Base-by-base conservation (phyloP, 2,113 vertebrate species). In the Dunckerocampus dactyliophorus region DNA sequence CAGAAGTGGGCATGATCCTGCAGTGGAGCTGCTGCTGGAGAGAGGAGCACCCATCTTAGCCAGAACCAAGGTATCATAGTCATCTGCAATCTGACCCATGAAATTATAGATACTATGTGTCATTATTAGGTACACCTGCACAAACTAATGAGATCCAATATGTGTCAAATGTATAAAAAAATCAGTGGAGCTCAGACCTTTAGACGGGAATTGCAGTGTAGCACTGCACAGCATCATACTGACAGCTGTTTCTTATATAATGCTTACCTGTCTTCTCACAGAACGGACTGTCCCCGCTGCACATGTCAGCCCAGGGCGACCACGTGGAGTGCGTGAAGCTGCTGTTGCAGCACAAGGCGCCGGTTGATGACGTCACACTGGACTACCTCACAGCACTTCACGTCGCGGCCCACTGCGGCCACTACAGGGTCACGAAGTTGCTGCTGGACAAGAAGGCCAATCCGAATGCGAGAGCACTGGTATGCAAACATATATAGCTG, bases 261-360 rank as follows among this genome's bases (percentile, higher is more conserved):
- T 43, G 37, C 2, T 11, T 11, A 39, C 34, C 3, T 45, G 42
- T 47, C 24, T 43, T 52, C 54, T 2, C 9, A n/a, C 91, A 99
- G 97, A 98, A 98, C 0, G 96, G 97, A 9, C 89, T 99, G 52
- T 98, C 97, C 51, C 96, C 97, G 0, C 92, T 99, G 31, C 97
- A 99, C 88, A 99, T 99, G 97, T 94, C 96, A 0, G 96, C 97
- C 6, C 97, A 99, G 63, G 97, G 97, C 17, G 97, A 99, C 88
- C 97, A 99, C 0, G 86, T 98, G 47, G 97, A 98, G 51, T 99
- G 97, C 19, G 94, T 99, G 22, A 98, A 98, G 71, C 92, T 95
- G 67, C 84, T 99, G 9, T 84, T 98, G 63, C 95, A 98, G 81
- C 91, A 95, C 88, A 93, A 93, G 84, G 96, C 97, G 0, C 96